Conservation (phyloP, 2,888 invertebrate genomes). For the Antitype chi region DNA sequence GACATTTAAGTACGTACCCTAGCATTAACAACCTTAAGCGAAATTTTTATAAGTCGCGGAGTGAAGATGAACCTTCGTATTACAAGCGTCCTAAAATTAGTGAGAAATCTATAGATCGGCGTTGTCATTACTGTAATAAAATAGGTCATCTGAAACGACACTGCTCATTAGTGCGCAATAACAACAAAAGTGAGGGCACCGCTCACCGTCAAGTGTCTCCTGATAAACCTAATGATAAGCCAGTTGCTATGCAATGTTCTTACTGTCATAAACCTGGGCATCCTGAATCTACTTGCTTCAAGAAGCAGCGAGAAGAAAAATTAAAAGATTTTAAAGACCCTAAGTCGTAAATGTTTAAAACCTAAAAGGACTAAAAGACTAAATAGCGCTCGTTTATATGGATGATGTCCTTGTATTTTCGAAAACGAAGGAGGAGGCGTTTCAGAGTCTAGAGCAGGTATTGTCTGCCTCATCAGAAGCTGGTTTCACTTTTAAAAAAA, state of each 20-base stretch:
- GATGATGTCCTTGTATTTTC: slow-evolving; percentile 7
- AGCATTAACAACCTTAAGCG: not conserved
- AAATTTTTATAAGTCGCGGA: not conserved
- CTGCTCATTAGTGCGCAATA: too few relatives aligned
- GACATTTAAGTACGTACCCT: too few relatives aligned
- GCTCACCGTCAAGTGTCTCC: too few relatives aligned
- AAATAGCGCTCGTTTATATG: slow-evolving; percentile 7
- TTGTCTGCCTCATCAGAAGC: too few relatives aligned
- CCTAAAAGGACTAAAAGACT: slow-evolving; percentile 2
- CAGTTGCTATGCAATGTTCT: too few relatives aligned
- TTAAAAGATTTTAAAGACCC: not conserved
- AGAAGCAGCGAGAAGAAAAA: slow-evolving; percentile 10
- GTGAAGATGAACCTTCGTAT: not conserved
- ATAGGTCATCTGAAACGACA: too few relatives aligned
- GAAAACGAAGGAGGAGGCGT: not conserved
- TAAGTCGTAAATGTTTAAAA: slow-evolving; percentile 8
- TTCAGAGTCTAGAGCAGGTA: too few relatives aligned
- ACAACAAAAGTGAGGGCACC: too few relatives aligned
- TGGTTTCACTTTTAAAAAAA: too few relatives aligned
- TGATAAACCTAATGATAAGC: too few relatives aligned
- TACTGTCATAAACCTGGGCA: not conserved
- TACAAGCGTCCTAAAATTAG: not conserved
- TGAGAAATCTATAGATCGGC: too few relatives aligned
- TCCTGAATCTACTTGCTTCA: slow-evolving; percentile 3
- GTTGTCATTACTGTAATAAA: too few relatives aligned